These are phyloP conservation scores for Bradypodion pumilum DNA, from an alignment of 2,797 vertebrate genomes.

Conservation along the genomic window DNA sequence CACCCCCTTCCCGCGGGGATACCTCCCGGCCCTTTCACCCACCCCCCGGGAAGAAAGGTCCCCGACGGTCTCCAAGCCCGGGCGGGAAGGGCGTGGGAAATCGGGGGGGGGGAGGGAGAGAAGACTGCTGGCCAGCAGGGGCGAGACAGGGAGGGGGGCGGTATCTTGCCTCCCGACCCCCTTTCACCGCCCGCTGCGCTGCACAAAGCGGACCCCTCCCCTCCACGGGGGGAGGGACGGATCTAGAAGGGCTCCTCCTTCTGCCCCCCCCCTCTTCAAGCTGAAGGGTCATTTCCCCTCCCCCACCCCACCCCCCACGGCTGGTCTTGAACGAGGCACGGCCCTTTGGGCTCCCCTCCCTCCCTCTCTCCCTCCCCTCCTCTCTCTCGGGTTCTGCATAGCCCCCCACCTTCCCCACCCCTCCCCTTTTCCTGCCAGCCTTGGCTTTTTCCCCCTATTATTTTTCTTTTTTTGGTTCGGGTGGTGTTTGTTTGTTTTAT, in stretches of 20 bases:
- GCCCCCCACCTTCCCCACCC: background rate
- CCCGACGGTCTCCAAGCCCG: background rate
- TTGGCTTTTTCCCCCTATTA: too few species aligned
- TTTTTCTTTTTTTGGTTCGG: too few species aligned
- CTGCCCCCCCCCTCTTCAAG: background rate
- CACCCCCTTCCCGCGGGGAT: background rate
- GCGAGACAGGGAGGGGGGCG: background rate
- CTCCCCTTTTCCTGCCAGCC: background rate
- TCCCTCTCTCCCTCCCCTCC: background rate
- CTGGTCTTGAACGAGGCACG: background rate
- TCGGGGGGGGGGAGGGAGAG: background rate
- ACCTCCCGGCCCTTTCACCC: background rate
- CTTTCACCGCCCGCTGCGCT: background rate
- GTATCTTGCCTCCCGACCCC: background rate
- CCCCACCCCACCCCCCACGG: background rate
- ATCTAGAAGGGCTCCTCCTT: background rate
- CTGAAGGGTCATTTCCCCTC: too few species aligned
- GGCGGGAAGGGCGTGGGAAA: slow-evolving; percentile 14
- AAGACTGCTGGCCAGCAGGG: background rate
- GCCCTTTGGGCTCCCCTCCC: background rate
- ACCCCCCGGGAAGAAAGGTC: background rate
- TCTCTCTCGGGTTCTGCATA: too few species aligned
- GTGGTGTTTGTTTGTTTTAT: too few species aligned
- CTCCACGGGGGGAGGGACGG: background rate
- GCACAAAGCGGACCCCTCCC: background rate